Percentiles rank a stretch among this genome's conserved stretches.
These are phyloP conservation scores for Drosophila antonietae DNA, from an alignment of 2,888 invertebrate species.

Conservation along the genomic window DNA sequence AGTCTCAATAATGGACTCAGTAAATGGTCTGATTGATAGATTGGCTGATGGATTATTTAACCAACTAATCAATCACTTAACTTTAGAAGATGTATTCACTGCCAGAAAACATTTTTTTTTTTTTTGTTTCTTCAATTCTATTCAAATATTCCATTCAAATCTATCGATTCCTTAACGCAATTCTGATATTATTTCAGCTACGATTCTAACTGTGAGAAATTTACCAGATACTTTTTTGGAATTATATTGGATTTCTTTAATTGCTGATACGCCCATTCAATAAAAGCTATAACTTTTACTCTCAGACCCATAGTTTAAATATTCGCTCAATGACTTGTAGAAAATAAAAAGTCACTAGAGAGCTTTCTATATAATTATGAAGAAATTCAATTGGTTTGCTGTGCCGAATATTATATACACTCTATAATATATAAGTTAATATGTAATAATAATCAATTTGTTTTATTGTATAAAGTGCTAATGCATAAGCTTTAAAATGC, in stretches of 20 bases:
- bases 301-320: constrained; percentile 6
- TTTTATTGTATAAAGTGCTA: too few relatives aligned
- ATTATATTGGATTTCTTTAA: background rate
- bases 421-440: background rate
- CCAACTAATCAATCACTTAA: too few relatives aligned
- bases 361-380: background rate
- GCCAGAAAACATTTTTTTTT: too few relatives aligned
- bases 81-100: too few relatives aligned
- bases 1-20: too few relatives aligned
- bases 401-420: background rate
- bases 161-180: background rate
- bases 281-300: too few relatives aligned
- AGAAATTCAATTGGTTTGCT: background rate
- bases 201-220: background rate
- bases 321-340: constrained; percentile 17
- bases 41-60: too few relatives aligned
- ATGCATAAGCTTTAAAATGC: too few relatives aligned
- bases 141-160: background rate
- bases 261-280: background rate
- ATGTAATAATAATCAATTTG: too few relatives aligned
- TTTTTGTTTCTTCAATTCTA: too few relatives aligned
- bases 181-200: background rate
- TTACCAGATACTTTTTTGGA: background rate
- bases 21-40: too few relatives aligned
- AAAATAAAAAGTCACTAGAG: background rate